Conservation (phyloP, 2,113 vertebrate species). For the Thymallus thymallus region DNA sequence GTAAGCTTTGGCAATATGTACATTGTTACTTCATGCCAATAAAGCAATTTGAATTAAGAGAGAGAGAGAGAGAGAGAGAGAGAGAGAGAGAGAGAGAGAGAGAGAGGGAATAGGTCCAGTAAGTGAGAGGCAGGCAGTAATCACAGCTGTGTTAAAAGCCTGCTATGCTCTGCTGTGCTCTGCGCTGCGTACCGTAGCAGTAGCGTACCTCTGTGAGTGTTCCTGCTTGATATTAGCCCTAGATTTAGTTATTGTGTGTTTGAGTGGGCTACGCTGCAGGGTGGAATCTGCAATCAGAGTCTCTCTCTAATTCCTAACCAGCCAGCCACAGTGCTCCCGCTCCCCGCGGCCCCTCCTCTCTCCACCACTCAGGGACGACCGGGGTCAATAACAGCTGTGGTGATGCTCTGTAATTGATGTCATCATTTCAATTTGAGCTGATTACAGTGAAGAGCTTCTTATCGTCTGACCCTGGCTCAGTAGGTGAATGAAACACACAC, state of each 20-base stretch:
- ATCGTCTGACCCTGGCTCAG: constrained; percentile 57
- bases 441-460: constrained; percentile 75
- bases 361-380: constrained; percentile 46
- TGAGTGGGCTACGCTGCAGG: constrained; percentile 68
- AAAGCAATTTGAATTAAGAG: neutral
- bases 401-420: constrained; percentile 75
- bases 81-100: constrained; percentile 18
- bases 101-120: constrained; percentile 70
- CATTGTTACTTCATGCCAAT: too few relatives aligned
- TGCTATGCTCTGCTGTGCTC: constrained; percentile 53
- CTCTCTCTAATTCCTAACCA: constrained; percentile 13
- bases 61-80: constrained; percentile 25
- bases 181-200: constrained; percentile 32
- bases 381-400: constrained; percentile 75
- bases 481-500: constrained; percentile 59
- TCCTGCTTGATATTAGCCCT: constrained; percentile 75
- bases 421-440: constrained; percentile 79
- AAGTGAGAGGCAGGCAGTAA: constrained; percentile 69
- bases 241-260: constrained; percentile 80
- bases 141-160: constrained; percentile 74
- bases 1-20: too few relatives aligned
- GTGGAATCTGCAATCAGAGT: constrained; percentile 76
- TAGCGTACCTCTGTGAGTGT: constrained; percentile 51
- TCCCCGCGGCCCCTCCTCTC: constrained; percentile 13
- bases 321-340: neutral